phyloP scores from a whole-genome alignment of 2,797 vertebrate genomes.

The Etheostoma nigrum region DNA sequence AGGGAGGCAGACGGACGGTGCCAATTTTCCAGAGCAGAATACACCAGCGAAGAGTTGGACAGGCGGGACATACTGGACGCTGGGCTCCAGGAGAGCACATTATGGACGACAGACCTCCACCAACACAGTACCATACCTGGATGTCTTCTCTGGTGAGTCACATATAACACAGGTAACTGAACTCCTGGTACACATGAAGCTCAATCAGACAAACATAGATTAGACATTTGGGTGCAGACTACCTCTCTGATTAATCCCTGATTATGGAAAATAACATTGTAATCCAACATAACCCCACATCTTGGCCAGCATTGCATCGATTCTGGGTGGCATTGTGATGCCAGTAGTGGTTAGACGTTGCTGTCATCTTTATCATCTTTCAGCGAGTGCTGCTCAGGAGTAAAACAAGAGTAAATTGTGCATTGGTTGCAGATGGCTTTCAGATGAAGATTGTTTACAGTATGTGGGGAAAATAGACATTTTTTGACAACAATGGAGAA shows the following conservation, averaged over 20 bases:
- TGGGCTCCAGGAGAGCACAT: constrained; percentile 81
- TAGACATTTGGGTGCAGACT: not conserved
- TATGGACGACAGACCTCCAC: constrained; percentile 80
- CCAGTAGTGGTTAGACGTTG: not conserved
- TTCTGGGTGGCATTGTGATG: not conserved
- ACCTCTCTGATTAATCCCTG: not conserved
- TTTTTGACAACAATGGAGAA: not conserved
- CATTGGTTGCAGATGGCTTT: not conserved
- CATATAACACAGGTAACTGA: not conserved
- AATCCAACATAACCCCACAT: not conserved
- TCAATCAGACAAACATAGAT: not conserved
- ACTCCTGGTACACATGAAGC: not conserved
- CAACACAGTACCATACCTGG: constrained; percentile 80
- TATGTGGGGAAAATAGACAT: not conserved
- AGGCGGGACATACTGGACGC: constrained; percentile 76
- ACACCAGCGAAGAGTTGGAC: constrained; percentile 70
- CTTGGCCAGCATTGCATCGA: not conserved
- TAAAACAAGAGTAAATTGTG: not conserved
- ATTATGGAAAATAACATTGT: not conserved
- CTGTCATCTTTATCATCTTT: not conserved
- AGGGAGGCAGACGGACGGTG: constrained; percentile 63
- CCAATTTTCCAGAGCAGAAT: constrained; percentile 75
- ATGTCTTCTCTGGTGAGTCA: constrained; percentile 96
- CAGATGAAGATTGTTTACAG: not conserved
- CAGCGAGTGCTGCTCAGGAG: not conserved